These are phyloP conservation scores for Dendrolimus punctatus DNA, from an alignment of 1,140 invertebrate species.

Conservation along the genomic window DNA sequence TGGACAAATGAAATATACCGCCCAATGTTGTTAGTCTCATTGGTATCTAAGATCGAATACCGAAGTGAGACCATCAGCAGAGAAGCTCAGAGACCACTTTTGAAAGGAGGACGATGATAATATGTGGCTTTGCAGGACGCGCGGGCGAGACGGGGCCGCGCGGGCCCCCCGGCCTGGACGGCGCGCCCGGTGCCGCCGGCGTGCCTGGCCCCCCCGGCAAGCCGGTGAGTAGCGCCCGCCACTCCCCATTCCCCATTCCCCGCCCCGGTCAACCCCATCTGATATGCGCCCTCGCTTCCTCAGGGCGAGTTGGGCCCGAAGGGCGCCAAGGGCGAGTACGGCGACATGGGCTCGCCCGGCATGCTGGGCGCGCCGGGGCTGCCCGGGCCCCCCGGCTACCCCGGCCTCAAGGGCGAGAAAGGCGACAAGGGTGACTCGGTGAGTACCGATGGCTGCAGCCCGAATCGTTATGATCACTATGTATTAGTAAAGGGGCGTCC, in stretches of 20 bases:
- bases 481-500: no score
- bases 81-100: no score
- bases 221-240: conserved; percentile 70
- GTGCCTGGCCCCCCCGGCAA: conserved; percentile 89
- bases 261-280: neutral
- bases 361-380: conserved; percentile 83
- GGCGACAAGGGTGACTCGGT: conserved; percentile 95
- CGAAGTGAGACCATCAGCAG: no score
- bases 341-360: conserved; percentile 92
- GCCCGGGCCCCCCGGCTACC: conserved; percentile 85
- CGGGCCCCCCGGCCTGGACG: conserved; percentile 85
- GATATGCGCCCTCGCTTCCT: neutral
- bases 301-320: conserved; percentile 88
- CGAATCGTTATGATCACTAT: no score
- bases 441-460: conserved; percentile 53
- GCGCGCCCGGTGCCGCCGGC: conserved; percentile 87
- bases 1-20: no score
- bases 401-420: conserved; percentile 90
- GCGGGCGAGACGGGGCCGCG: conserved; percentile 74
- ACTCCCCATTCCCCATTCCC: neutral
- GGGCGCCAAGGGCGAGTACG: conserved; percentile 92
- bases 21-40: no score
- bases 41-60: no score
- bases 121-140: conserved; percentile 30
- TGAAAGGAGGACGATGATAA: neutral